Conservation (phyloP, 2,888 invertebrate species). For the Diloba caeruleocephala region DNA sequence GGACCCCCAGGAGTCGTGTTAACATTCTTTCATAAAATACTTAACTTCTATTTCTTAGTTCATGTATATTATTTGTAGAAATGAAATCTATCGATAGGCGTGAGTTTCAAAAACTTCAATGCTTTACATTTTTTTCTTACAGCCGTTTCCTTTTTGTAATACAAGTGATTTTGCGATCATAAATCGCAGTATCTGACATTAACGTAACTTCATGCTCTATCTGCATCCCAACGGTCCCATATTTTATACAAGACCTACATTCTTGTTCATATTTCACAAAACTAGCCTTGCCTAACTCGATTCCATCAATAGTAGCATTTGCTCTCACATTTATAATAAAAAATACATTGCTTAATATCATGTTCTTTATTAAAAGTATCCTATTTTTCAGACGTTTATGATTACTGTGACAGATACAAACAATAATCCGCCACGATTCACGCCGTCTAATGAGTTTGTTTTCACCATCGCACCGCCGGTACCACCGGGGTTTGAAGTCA, state of each 20-base stretch:
- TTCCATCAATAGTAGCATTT: not conserved
- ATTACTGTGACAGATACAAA: constrained; percentile 84
- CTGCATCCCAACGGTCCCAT: constrained; percentile 10
- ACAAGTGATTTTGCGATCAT: not conserved
- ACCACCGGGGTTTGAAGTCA: constrained; percentile 78
- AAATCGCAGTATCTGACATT: constrained; percentile 8
- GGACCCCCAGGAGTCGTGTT: no score
- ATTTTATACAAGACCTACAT: constrained; percentile 5
- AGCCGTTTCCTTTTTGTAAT: not conserved
- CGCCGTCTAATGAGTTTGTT: constrained; percentile 62
- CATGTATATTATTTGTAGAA: no score
- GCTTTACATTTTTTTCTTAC: not conserved
- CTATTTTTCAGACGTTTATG: constrained; percentile 73
- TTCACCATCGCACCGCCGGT: constrained; percentile 84
- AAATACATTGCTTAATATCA: constrained; percentile 24
- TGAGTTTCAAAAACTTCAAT: no score
- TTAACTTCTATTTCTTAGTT: no score
- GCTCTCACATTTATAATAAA: constrained; percentile 3
- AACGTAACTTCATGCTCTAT: constrained; percentile 8
- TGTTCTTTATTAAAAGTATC: constrained; percentile 11
- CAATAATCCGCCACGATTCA: constrained; percentile 81
- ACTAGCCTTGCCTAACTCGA: not conserved
- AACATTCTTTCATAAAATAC: no score
- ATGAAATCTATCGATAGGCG: no score
- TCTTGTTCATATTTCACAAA: constrained; percentile 1